Evolutionary conservation across 2,113 vertebrate genomes (phyloP), one percentile per base, ranked within the genome.

Genomic region (Chaetodon trifascialis): DNA sequence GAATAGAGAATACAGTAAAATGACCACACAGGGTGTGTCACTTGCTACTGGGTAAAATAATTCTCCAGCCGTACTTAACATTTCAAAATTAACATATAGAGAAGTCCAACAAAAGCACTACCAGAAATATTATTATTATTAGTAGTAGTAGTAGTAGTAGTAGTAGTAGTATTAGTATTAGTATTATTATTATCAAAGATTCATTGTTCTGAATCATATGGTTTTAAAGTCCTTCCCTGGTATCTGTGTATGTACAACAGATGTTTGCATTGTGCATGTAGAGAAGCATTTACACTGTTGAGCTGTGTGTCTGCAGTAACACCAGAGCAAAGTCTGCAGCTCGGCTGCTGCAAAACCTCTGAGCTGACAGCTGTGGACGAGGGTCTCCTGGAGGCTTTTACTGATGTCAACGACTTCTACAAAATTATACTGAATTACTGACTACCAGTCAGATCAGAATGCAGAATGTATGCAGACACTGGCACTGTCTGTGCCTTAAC

Each of bases 231-330:
- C 15, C 23, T 67, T 11, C 30, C 5, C 11, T 51, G 17, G 9
- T 8, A 40, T 40, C 38, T 40, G 38, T 40, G 38, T 40, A 40
- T 40, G 38, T 40, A 8, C 38, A 36, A 42, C 40, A 36, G 25
- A 11, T 36, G 46, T 68, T 47, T 47, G 9, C 17, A 8, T 10
- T 62, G 56, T 40, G 46, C 55, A 25, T 36, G 47, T 7, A 1
- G 23, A 71, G 21, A 40, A 42, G 68, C 42, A 15, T 56, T 56
- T 56, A 71, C 52, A 59, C 0, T 51, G 70, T n/a, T 30, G 69
- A 73, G 70, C 71, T 52, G 63, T 60, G 70, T 52, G 30, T 74
- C 70, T 75, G 56, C 19, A 17, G 71, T 69, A 38, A 82, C 71
- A 68, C 25, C 49, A 81, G 70, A 81, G 36, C 23, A 70, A 62